These are phyloP conservation scores for Otolemur garnettii DNA, from an alignment of 2,113 vertebrate genomes.

Conservation along the genomic window DNA sequence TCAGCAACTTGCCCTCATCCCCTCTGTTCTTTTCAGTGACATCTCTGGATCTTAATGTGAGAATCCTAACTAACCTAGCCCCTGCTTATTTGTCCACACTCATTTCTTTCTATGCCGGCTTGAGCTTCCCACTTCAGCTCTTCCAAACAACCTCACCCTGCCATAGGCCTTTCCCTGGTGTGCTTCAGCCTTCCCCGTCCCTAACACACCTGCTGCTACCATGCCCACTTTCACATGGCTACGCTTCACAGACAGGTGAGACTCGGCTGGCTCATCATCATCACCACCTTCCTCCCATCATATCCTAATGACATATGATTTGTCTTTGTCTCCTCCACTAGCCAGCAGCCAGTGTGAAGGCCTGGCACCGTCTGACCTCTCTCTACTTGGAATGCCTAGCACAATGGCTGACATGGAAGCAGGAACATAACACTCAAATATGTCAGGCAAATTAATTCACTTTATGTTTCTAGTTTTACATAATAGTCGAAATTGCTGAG, in stretches of 20 bases:
- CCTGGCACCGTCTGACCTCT: background rate
- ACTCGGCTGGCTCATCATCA: fast-evolving
- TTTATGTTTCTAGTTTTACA: background rate
- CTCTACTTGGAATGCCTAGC: background rate
- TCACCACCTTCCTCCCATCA: fast-evolving
- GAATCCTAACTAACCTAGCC: background rate
- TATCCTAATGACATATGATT: fast-evolving
- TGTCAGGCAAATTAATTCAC: no score
- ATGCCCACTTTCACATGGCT: background rate
- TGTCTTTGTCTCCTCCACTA: background rate
- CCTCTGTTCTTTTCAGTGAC: background rate
- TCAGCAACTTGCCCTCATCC: fast-evolving
- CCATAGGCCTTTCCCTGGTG: fast-evolving
- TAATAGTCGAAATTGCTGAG: background rate
- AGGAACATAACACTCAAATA: fast-evolving
- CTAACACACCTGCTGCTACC: no score
- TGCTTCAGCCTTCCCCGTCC: fast-evolving
- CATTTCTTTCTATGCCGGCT: background rate
- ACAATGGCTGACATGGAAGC: fast-evolving
- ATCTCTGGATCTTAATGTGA: background rate
- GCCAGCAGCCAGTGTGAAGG: background rate
- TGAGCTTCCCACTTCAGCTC: fast-evolving
- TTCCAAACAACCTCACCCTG: background rate
- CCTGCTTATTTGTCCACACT: background rate
- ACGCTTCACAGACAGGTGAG: background rate